Evolutionary conservation across 2,113 vertebrate genomes (phyloP).

Genomic region (Setophaga kirtlandii): DNA sequence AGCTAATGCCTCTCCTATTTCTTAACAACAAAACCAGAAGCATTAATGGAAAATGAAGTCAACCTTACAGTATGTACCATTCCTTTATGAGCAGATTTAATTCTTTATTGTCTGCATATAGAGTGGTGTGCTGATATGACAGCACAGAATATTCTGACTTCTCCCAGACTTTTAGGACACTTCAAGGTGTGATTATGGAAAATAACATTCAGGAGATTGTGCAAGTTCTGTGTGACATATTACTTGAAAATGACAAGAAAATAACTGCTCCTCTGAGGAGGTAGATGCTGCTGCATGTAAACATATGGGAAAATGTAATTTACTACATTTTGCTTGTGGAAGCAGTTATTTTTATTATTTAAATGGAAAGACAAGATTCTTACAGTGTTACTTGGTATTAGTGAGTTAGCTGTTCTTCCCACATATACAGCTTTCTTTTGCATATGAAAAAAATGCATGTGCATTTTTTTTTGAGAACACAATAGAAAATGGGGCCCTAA

Average conservation of each 20-base stretch:
- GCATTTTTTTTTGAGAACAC: neutral
- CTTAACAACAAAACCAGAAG: neutral
- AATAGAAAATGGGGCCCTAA: neutral
- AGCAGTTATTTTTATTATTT: neutral
- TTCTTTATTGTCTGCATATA: neutral
- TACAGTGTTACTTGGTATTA: neutral
- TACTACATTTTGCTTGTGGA: neutral
- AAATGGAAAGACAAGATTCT: neutral
- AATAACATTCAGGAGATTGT: neutral
- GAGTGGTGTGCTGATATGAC: neutral
- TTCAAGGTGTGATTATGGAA: slow-evolving; percentile 33
- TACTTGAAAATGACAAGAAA: slow-evolving; percentile 38
- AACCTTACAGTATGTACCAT: neutral
- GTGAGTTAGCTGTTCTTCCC: neutral
- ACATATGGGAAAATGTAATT: neutral
- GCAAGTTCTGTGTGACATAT: neutral
- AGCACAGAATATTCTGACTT: slow-evolving; percentile 5
- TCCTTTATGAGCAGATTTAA: neutral
- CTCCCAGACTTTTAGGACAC: slow-evolving; percentile 4
- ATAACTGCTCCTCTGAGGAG: neutral
- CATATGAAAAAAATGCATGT: neutral
- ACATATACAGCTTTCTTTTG: neutral
- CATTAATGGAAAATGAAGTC: neutral
- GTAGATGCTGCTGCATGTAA: slow-evolving; percentile 6
- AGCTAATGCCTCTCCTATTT: neutral